Evolutionary conservation across 2,888 invertebrate species (phyloP), one percentile per base, ranked within the genome.

Genomic region (Idaea biselata): DNA sequence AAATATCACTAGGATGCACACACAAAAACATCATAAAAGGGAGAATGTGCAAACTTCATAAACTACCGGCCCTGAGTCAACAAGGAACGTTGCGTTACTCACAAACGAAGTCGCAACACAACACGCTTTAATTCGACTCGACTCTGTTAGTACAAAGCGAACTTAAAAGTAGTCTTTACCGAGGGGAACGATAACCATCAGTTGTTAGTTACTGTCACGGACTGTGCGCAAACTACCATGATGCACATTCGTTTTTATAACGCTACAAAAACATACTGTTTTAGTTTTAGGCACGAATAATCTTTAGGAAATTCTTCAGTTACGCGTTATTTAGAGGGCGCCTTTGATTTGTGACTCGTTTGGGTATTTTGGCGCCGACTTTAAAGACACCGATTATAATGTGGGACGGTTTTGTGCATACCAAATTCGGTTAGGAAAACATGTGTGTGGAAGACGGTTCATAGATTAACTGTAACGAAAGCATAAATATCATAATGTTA

Each of bases 191-290:
- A 91, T 89, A 89, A 87, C 75, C 83, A 91, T 89, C 91, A 84
- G 82, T 89, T 85, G 86, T 89, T 89, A 88, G 44, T 44, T 72
- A 72, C 79, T 84, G 90, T 90, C 89, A 90, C 90, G 91, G 90
- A 66, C 74, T 65, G 69, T 88, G 91, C 86, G 87, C 89, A 89
- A 87, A 89, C 87, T 86, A 81, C 74, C 75, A 70, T 82, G 87
- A 81, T 78, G 82, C 84, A 88, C 87, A 88, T 90, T 89, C 88
- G 89, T 82, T 89, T 76, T 74, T 79, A 84, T 88, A 86, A 74
- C 73, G 61, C 14, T 61, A 66, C 58, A 62, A 63, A 60, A 58
- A 58, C 63, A 59, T 70, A 70, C 68, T 70, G 66, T 60, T 74
- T 68, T 65, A 68, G 73, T 71, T 76, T 69, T 64, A 58, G 65